These are phyloP conservation scores for Synergus itoensis DNA, from an alignment of 2,888 invertebrate species.

Conservation along the genomic window DNA sequence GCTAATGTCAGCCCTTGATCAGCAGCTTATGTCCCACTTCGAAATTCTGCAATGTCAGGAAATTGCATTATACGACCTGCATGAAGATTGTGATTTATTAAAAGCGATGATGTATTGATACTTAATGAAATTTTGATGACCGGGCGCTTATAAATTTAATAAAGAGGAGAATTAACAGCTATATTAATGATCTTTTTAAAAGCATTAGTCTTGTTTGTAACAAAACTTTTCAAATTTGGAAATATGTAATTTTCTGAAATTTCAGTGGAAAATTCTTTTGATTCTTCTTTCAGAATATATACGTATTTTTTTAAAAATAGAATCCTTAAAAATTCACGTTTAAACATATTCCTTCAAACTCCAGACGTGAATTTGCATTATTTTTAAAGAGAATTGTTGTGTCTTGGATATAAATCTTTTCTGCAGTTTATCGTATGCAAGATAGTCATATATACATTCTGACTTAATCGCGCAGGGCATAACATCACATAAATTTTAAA, in stretches of 20 bases:
- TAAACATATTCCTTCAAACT: not conserved
- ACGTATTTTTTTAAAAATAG: not conserved
- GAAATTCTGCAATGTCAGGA: slow-evolving; percentile 35
- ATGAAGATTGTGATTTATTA: slow-evolving; percentile 18
- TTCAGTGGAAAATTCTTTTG: not conserved
- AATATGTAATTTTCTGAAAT: not conserved
- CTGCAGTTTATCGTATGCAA: not conserved
- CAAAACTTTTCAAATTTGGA: too few species aligned
- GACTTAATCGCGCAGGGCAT: not conserved
- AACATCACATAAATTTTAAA: not conserved
- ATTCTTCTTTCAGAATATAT: not conserved
- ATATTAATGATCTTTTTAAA: too few species aligned
- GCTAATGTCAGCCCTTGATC: slow-evolving; percentile 30
- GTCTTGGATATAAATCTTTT: not conserved
- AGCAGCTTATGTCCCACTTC: slow-evolving; percentile 22
- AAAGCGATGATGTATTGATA: slow-evolving; percentile 27
- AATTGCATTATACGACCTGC: slow-evolving; percentile 29
- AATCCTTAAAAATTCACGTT: not conserved
- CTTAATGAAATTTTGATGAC: slow-evolving; percentile 23
- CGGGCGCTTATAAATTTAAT: not conserved
- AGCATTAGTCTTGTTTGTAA: too few species aligned
- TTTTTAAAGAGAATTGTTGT: too few species aligned
- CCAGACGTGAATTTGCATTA: too few species aligned
- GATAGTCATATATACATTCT: not conserved
- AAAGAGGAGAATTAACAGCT: not conserved